Percentiles rank a stretch among this genome's conserved stretches.
These are phyloP conservation scores for Brachypteracias leptosomus DNA, from an alignment of 2,113 vertebrate species.

Conservation along the genomic window DNA sequence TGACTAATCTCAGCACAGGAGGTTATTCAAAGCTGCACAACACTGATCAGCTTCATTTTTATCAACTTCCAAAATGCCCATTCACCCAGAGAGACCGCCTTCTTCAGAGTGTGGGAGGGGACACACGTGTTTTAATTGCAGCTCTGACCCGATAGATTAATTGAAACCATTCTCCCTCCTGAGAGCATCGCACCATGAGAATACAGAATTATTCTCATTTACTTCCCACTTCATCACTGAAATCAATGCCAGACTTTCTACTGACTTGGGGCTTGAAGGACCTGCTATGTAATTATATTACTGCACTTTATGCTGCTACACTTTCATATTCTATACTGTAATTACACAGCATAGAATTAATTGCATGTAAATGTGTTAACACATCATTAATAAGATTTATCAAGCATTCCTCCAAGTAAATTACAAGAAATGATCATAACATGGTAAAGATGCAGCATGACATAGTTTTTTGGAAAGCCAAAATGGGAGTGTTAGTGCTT, in stretches of 20 bases:
- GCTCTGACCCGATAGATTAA: not conserved
- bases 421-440: not conserved
- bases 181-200: not conserved
- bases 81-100: not conserved
- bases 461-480: not conserved
- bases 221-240: not conserved
- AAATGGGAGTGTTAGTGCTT: not conserved
- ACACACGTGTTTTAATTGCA: not conserved
- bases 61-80: not conserved
- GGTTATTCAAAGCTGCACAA: not conserved
- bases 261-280: slow-evolving; percentile 16
- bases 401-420: not conserved
- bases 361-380: not conserved
- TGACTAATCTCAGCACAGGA: not conserved
- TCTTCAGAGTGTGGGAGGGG: not conserved
- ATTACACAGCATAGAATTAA: slow-evolving; percentile 31
- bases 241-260: not conserved
- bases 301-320: not conserved
- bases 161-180: not conserved
- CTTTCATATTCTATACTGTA: not conserved
- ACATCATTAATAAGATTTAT: not conserved
- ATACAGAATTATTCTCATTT: slow-evolving; percentile 20
- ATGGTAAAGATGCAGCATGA: not conserved
- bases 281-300: not conserved
- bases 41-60: not conserved